Percentiles rank a stretch among this genome's conserved stretches.
Conservation (phyloP, 2,888 invertebrate genomes). For the Salticus scenicus region DNA sequence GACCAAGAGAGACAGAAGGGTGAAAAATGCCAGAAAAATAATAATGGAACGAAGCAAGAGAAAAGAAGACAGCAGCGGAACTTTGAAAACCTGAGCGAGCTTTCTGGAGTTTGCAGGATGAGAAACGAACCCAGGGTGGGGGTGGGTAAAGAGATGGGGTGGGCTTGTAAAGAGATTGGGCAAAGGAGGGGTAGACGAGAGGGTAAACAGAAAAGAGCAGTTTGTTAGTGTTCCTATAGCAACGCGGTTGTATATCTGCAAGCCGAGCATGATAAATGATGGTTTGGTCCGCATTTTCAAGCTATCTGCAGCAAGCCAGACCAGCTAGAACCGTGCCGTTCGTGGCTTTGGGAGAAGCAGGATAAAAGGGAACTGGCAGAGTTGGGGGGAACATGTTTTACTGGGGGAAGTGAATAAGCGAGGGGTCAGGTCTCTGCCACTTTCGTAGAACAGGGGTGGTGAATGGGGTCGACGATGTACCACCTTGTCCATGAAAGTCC, state of each 20-base stretch:
- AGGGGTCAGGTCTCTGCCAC: constrained; percentile 68
- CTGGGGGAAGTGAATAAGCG: neutral
- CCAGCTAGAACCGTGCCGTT: constrained; percentile 38
- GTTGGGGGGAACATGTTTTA: constrained; percentile 8
- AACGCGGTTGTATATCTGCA: constrained; percentile 69
- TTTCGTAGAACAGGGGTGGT: constrained; percentile 55
- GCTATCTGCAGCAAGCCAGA: constrained; percentile 65
- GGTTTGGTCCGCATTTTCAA: constrained; percentile 60
- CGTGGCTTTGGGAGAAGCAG: constrained; percentile 46
- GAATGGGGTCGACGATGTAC: constrained; percentile 35
- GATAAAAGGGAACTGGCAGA: neutral
- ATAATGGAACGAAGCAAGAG: constrained; percentile 15
- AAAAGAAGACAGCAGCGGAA: constrained; percentile 31
- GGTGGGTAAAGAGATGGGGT: constrained; percentile 14
- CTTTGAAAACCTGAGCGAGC: constrained; percentile 58
- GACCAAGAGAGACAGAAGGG: constrained; percentile 33
- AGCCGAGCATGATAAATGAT: constrained; percentile 69
- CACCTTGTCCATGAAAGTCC: constrained; percentile 3
- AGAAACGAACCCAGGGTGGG: constrained; percentile 29
- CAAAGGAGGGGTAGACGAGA: constrained; percentile 18
- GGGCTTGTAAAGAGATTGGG: constrained; percentile 38
- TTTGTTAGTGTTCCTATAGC: constrained; percentile 69
- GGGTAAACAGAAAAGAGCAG: constrained; percentile 69
- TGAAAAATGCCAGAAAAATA: constrained; percentile 56
- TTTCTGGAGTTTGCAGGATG: constrained; percentile 62